Base-by-base conservation (phyloP, 2,888 invertebrate genomes). In the Ennomos fuscantarius region DNA sequence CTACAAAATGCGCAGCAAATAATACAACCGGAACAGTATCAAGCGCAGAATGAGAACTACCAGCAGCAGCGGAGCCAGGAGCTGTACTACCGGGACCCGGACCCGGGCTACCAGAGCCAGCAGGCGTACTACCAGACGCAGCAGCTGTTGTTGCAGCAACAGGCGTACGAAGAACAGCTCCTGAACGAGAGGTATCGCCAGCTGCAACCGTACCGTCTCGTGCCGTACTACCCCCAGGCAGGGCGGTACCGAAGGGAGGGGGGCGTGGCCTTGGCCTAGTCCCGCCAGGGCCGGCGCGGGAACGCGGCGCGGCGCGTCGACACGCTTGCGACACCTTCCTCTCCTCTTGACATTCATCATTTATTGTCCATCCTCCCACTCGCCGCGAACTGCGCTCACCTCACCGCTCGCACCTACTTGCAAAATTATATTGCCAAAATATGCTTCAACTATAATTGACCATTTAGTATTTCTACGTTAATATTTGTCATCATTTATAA, bases 181-280 rank as follows among this genome's bases (percentile, higher is more conserved):
- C 44, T 65, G 9, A 55, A 69, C 12, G 66, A 72, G 12, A 71
- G 71, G 48, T 66, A 63, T 35, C 50, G 31, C 59, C 69, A 8
- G 15, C 63, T 74, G 40, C 75, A 76, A 35, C 64, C 72, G 65
- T 80, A 81, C 64, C 72, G 72, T 1, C 72, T 82, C 55, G 65
- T 81, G 31, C 78, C 79, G 32, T 71, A 78, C 73, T 50, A 60
- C 37, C 43, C 37, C 39, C 44, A 44, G 39, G 11, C 63, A 46
- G 34, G 47, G 73, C 69, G 46, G 76, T 44, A 36, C 44, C 49
- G 37, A 44, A n/a, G n/a, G 42, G 41, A 24, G 74, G 52, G 47
- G 34, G n/a, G 36, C 75, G 73, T 87, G 92, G 89, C 89, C 89
- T 89, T 89, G 89, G 89, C 91, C 90, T 79, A 82, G 71, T 71